A percentile compares a stretch with the other conserved stretches of the same genome.
These are phyloP conservation scores for Neoniphon sammara DNA, from an alignment of 2,797 vertebrate species.

Conservation along the genomic window DNA sequence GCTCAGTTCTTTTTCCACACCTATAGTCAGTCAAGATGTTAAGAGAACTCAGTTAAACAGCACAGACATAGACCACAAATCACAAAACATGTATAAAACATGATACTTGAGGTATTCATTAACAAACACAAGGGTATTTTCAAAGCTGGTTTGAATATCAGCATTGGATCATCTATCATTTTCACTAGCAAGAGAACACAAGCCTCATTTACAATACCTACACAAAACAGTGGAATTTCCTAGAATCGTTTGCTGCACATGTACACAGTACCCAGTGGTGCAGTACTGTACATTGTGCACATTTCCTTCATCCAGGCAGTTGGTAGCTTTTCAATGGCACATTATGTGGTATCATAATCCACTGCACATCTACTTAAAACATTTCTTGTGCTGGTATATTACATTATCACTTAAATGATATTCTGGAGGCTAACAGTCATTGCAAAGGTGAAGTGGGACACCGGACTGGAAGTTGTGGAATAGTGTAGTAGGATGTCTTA, in stretches of 20 bases:
- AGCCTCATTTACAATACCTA: slow-evolving; percentile 22
- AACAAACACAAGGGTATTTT: slow-evolving; percentile 28
- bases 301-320: slow-evolving; percentile 64
- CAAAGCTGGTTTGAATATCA: slow-evolving; percentile 49
- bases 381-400: slow-evolving; percentile 31
- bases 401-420: slow-evolving; percentile 8
- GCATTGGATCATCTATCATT: slow-evolving; percentile 29
- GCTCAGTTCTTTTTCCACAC: neutral
- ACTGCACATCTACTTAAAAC: slow-evolving; percentile 19
- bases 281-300: neutral
- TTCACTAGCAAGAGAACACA: slow-evolving; percentile 23
- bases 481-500: neutral
- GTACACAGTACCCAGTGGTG: neutral
- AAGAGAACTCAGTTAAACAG: slow-evolving; percentile 15
- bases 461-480: slow-evolving; percentile 14
- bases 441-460: slow-evolving; percentile 22
- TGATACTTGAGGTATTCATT: slow-evolving; percentile 65
- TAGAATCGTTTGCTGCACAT: neutral
- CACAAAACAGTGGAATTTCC: slow-evolving; percentile 13
- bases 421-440: slow-evolving; percentile 56
- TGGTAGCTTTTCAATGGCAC: slow-evolving; percentile 68
- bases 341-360: slow-evolving; percentile 30
- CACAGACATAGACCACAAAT: slow-evolving; percentile 45
- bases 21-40: neutral
- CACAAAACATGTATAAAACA: slow-evolving; percentile 28